A percentile compares a stretch with the other conserved stretches of the same genome.
These are phyloP conservation scores for Dipus sagitta DNA, from an alignment of 2,797 vertebrate genomes.

Conservation along the genomic window DNA sequence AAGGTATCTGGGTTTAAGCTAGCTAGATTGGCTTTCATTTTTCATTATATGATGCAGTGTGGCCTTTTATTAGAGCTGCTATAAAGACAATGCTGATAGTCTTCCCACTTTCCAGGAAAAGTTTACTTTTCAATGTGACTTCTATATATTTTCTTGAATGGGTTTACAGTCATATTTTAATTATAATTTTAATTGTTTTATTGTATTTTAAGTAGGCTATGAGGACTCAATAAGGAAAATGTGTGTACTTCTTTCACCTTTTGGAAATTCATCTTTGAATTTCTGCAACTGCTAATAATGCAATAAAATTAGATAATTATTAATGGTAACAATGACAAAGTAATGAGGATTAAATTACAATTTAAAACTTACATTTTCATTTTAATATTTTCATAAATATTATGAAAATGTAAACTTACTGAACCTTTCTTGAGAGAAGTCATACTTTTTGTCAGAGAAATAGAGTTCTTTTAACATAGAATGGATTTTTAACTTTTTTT, in stretches of 20 bases:
- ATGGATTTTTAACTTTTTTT: neutral
- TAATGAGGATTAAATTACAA: neutral
- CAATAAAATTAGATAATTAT: neutral
- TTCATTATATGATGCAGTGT: neutral
- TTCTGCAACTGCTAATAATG: neutral
- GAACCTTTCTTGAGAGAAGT: neutral
- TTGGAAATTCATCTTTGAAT: neutral
- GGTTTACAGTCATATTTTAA: neutral
- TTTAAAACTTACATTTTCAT: neutral
- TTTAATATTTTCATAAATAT: conserved; percentile 34
- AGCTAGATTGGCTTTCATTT: neutral
- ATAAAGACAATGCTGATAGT: neutral
- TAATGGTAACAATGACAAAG: neutral
- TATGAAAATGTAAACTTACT: neutral
- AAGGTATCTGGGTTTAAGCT: neutral
- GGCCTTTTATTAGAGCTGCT: neutral
- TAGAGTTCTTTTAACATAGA: neutral
- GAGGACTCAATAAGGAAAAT: neutral
- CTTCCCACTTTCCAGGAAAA: neutral
- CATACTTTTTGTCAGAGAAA: neutral
- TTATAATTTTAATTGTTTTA: neutral
- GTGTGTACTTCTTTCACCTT: neutral
- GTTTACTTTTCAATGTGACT: neutral
- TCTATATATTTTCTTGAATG: neutral
- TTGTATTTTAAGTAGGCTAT: neutral